Percentiles rank a stretch among this genome's conserved stretches.
Conservation (phyloP, 2,113 vertebrate species). For the Gambusia affinis region DNA sequence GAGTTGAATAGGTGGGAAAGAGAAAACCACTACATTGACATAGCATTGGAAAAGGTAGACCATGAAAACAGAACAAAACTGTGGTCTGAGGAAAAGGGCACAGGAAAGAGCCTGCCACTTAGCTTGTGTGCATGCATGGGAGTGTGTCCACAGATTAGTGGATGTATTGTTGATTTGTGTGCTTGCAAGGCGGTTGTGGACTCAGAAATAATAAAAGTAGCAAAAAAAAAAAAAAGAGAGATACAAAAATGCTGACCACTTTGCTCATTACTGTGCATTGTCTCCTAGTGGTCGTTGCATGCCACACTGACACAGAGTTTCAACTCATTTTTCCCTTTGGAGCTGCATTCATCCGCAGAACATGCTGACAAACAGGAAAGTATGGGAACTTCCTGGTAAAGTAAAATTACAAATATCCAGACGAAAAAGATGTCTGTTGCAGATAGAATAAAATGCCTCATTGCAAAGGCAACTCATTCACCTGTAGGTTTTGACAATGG, state of each 20-base stretch:
- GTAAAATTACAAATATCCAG: constrained; percentile 28
- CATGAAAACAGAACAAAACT: constrained; percentile 52
- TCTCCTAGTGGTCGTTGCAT: constrained; percentile 51
- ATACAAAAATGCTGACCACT: constrained; percentile 64
- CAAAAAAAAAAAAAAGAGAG: constrained; percentile 54
- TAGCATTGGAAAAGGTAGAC: constrained; percentile 50
- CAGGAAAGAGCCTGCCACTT: constrained; percentile 41
- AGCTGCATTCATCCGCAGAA: constrained; percentile 50
- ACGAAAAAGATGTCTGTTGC: constrained; percentile 31
- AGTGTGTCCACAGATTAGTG: too few relatives aligned
- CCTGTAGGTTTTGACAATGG: background rate
- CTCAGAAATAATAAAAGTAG: constrained; percentile 16
- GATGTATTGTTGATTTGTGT: constrained; percentile 9
- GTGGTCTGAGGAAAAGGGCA: constrained; percentile 18
- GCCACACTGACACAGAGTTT: constrained; percentile 38
- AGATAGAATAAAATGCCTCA: constrained; percentile 23
- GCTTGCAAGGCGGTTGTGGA: constrained; percentile 28
- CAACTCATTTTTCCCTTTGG: constrained; percentile 45
- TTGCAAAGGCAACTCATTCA: constrained; percentile 11
- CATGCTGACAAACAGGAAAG: constrained; percentile 61
- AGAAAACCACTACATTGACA: constrained; percentile 28
- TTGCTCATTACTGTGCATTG: constrained; percentile 53
- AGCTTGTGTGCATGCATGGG: constrained; percentile 7
- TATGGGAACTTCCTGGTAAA: constrained; percentile 18
- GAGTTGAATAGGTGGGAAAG: background rate